Evolutionary conservation across 2,888 invertebrate species (phyloP), one percentile per base, ranked within the genome.

Genomic region (Octonoba sinensis): DNA sequence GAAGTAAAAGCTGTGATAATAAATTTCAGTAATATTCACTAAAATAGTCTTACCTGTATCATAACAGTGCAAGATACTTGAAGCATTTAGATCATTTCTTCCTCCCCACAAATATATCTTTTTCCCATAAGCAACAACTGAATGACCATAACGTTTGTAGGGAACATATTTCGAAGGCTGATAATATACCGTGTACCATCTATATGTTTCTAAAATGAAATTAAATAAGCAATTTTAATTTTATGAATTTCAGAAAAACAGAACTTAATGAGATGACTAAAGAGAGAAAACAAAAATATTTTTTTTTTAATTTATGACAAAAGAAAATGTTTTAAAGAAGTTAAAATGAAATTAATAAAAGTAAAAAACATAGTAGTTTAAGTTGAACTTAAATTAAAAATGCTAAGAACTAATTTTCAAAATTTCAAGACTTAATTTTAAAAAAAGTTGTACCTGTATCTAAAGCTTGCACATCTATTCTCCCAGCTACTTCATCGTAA

Each of bases 91-190:
- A 88, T 97, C 96, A 88, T 96, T 96, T 84, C 96, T 91, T 2
- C 97, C 97, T 67, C 97, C 97, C 96, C 96, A 97, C 86, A 97
- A 91, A 87, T 93, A 95, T 16, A 94, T 92, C 73, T 85, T 93
- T 62, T 93, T 91, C 54, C 92, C 91, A 88, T 94, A 93, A 0
- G 93, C 92, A 1, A 96, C 94, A 64, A 94, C 94, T n/a, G 96
- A 94, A 88, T 97, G 97, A 0, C 97, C 97, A 89, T 97, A 97
- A 85, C 95, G 91, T 89, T 95, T 95, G 87, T 93, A 95, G 0
- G 95, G 95, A 62, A 77, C 65, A 8, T 49, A 46, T n/a, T 36
- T 13, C n/a, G 27, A 11, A 51, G 59, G 15, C 11, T 20, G 11
- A 15, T 82, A 82, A 6, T 54, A 2, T 4, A 85, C 57, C n/a